Evolutionary conservation across 2,888 invertebrate genomes (phyloP).

Genomic region (Hoplodrina blanda): DNA sequence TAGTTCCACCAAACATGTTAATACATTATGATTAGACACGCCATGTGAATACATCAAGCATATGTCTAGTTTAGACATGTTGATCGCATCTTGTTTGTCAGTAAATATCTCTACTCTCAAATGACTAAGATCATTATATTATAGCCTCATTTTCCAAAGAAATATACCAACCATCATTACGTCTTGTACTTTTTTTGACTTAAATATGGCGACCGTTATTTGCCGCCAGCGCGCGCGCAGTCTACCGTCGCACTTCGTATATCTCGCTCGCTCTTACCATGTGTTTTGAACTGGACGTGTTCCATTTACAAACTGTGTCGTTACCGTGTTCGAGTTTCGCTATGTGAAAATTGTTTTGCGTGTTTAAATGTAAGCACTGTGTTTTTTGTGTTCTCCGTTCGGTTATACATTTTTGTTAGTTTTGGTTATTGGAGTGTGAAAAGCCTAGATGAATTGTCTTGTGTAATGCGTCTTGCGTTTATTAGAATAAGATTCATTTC

Average conservation of each 20-base stretch:
- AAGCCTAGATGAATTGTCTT: neutral
- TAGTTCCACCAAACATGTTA: neutral
- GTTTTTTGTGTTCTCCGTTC: constrained; percentile 22
- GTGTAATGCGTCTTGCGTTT: neutral
- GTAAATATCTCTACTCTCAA: constrained; percentile 8
- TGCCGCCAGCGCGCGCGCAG: constrained; percentile 70
- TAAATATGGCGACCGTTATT: constrained; percentile 68
- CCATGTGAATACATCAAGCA: neutral
- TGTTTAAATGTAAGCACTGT: constrained; percentile 53
- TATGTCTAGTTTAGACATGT: constrained; percentile 3
- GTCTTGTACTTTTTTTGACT: constrained; percentile 46
- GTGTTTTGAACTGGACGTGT: constrained; percentile 57
- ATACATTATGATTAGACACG: constrained; percentile 1
- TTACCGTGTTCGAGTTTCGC: constrained; percentile 40
- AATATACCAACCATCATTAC: constrained; percentile 38
- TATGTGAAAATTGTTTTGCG: constrained; percentile 55
- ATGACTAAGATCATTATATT: constrained; percentile 18
- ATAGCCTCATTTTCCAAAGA: constrained; percentile 24
- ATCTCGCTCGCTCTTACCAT: constrained; percentile 79
- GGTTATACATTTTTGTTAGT: neutral
- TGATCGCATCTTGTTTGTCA: neutral
- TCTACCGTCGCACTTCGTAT: constrained; percentile 70
- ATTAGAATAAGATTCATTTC: constrained; percentile 21
- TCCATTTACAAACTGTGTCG: constrained; percentile 54
- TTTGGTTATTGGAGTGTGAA: constrained; percentile 36